Conservation (phyloP, 92 coral and sea anemone genomes). For the Parazoanthus darwini region DNA sequence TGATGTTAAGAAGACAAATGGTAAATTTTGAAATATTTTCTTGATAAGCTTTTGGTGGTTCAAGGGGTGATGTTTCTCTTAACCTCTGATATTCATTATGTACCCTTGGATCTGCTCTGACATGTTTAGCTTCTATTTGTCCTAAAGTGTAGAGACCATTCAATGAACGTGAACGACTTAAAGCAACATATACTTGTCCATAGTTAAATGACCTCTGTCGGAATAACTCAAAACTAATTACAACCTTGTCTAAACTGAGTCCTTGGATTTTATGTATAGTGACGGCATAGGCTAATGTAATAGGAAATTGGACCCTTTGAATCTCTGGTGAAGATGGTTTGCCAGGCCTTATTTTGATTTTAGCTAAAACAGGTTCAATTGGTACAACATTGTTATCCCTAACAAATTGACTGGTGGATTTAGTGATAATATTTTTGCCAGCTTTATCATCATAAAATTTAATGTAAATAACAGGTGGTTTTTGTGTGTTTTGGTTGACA, state of each 20-base stretch:
- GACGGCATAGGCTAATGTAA: slow-evolving; percentile 63
- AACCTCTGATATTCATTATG: slow-evolving; percentile 1
- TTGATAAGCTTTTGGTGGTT: neutral
- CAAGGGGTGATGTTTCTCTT: neutral
- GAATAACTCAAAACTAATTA: slow-evolving; percentile 46
- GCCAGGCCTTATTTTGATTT: slow-evolving; percentile 58
- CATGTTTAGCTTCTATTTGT: slow-evolving; percentile 16
- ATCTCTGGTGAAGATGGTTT: slow-evolving; percentile 74
- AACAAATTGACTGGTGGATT: slow-evolving; percentile 12
- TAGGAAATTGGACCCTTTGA: slow-evolving; percentile 64
- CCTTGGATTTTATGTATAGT: slow-evolving; percentile 44
- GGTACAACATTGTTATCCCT: slow-evolving; percentile 35
- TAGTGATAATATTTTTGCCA: neutral
- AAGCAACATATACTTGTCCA: slow-evolving; percentile 69
- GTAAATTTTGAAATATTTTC: neutral
- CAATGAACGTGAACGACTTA: slow-evolving; percentile 55
- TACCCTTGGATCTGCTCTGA: slow-evolving; percentile 25
- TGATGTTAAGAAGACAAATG: slow-evolving; percentile 36
- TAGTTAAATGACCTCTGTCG: too few relatives aligned
- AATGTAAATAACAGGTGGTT: slow-evolving; percentile 12
- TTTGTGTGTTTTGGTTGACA: slow-evolving; percentile 18
- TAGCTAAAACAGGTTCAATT: slow-evolving; percentile 54
- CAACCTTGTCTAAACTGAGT: slow-evolving; percentile 25
- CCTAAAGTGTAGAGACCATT: slow-evolving; percentile 33
- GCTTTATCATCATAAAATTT: slow-evolving; percentile 31